Evolutionary conservation across 2,113 vertebrate genomes (phyloP).

Genomic region (Pseudonaja textilis): DNA sequence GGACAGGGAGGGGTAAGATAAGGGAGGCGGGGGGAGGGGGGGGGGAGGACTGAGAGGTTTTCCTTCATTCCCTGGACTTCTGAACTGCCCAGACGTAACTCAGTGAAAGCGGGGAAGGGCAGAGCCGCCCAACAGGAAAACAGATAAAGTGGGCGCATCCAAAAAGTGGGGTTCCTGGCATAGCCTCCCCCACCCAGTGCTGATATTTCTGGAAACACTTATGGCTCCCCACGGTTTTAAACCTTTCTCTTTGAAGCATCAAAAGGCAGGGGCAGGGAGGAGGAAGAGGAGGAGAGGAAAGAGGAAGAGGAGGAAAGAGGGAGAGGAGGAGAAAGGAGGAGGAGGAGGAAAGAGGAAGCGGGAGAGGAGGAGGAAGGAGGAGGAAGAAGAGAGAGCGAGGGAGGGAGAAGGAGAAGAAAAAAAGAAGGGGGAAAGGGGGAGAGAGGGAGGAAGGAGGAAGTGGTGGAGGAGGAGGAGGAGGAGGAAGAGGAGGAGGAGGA

Average conservation of each 20-base stretch:
- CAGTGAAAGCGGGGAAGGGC: not conserved
- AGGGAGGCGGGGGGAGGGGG: not conserved
- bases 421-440: too few relatives aligned
- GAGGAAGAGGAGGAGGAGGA: too few relatives aligned
- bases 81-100: not conserved
- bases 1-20: conserved; percentile 20
- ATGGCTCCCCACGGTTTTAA: not conserved
- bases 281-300: not conserved
- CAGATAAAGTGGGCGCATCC: not conserved
- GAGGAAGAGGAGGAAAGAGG: too few relatives aligned
- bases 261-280: not conserved
- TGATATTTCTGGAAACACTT: not conserved
- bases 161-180: not conserved
- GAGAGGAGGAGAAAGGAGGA: too few relatives aligned
- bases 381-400: fast-evolving
- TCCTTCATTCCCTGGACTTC: not conserved
- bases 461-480: too few relatives aligned
- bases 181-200: not conserved
- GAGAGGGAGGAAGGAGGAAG: too few relatives aligned
- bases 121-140: not conserved
- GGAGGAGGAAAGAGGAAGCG: fast-evolving
- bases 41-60: not conserved
- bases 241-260: not conserved
- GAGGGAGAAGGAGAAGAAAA: fast-evolving
- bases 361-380: fast-evolving